Percentiles rank a stretch among this genome's conserved stretches.
Evolutionary conservation across 2,797 vertebrate genomes (phyloP).

Genomic region (Galaxias olidus): DNA sequence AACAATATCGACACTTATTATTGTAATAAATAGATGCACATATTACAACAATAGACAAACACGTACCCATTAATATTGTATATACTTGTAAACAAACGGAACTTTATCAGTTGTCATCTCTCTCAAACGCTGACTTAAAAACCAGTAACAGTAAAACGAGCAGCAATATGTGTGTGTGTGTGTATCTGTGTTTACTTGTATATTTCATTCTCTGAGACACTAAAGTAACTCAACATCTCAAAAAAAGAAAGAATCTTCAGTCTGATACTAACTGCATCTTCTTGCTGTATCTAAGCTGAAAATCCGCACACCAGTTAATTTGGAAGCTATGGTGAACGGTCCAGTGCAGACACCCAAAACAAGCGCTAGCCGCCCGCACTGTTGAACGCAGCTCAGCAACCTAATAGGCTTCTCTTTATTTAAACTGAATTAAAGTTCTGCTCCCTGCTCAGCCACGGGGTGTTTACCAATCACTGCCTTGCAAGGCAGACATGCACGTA

Average conservation of each 20-base stretch:
- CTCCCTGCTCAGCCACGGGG: slow-evolving; percentile 59
- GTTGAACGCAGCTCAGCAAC: slow-evolving; percentile 48
- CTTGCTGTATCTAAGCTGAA: slow-evolving; percentile 41
- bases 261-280: slow-evolving; percentile 40
- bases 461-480: slow-evolving; percentile 71
- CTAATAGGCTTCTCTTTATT: slow-evolving; percentile 64
- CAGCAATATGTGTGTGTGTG: slow-evolving; percentile 4
- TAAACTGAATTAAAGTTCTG: slow-evolving; percentile 70
- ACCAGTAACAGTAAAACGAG: too few species aligned
- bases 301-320: slow-evolving; percentile 56
- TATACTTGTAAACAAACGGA: too few species aligned
- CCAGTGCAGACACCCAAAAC: slow-evolving; percentile 57
- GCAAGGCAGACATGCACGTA: neutral
- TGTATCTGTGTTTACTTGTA: slow-evolving; percentile 9
- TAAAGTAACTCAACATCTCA: slow-evolving; percentile 19
- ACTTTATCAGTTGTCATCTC: too few species aligned
- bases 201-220: slow-evolving; percentile 14
- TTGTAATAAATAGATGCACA: too few species aligned
- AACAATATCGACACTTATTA: too few species aligned
- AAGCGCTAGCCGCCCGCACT: slow-evolving; percentile 48
- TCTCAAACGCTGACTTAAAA: too few species aligned
- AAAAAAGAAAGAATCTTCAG: slow-evolving; percentile 38
- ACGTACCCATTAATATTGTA: too few species aligned
- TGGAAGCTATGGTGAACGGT: slow-evolving; percentile 59
- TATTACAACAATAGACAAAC: too few species aligned